phyloP scores from a whole-genome alignment of 1,140 invertebrate species.

The Drosophila eugracilis region DNA sequence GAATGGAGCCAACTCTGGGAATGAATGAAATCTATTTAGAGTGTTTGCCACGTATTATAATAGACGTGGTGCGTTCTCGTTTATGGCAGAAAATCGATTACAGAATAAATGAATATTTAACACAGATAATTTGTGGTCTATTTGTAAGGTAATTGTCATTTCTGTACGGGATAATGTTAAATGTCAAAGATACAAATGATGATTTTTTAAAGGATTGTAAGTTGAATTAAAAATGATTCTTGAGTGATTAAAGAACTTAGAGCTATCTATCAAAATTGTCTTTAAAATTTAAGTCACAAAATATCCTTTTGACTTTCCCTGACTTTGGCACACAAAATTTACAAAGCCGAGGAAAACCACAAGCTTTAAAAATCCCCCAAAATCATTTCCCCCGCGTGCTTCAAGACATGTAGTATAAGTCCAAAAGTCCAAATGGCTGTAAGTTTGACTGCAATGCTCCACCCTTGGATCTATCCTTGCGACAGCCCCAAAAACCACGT shows the following conservation, averaged over 20 bases:
- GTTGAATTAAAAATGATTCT: not conserved
- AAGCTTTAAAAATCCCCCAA: slow-evolving; percentile 17
- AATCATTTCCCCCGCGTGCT: slow-evolving; percentile 2
- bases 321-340: slow-evolving; percentile 41
- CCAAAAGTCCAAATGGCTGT: slow-evolving; percentile 11
- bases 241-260: too few relatives aligned
- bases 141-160: not conserved
- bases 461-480: not conserved
- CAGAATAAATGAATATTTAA: slow-evolving; percentile 8
- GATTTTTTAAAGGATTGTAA: slow-evolving; percentile 5
- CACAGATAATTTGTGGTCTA: slow-evolving; percentile 9
- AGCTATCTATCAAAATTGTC: too few relatives aligned
- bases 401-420: not conserved
- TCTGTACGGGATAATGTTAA: not conserved
- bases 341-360: slow-evolving; percentile 5
- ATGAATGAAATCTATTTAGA: slow-evolving; percentile 42
- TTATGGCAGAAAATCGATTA: slow-evolving; percentile 37
- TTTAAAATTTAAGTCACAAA: slow-evolving; percentile 20
- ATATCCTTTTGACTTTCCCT: slow-evolving; percentile 19
- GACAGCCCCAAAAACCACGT: slow-evolving; percentile 6
- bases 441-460: slow-evolving; percentile 26
- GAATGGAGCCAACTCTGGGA: slow-evolving; percentile 23
- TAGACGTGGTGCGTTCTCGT: slow-evolving; percentile 4
- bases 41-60: slow-evolving; percentile 5
- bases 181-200: not conserved